Conservation (phyloP, 2,113 vertebrate genomes). For the Larimichthys polyactis region DNA sequence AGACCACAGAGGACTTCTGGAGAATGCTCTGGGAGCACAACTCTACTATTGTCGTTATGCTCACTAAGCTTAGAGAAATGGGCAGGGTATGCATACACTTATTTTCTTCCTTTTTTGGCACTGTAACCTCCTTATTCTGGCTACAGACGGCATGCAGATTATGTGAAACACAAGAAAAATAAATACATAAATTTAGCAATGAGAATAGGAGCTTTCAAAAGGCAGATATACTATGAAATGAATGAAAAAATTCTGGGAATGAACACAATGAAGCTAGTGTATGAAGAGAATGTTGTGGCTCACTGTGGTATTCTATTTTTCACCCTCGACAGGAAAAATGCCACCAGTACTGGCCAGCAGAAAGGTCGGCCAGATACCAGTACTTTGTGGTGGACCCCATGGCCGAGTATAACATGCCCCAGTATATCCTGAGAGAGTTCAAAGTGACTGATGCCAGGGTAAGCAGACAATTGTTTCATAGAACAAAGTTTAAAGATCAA, state of each 20-base stretch:
- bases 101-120: constrained; percentile 22
- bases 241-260: constrained; percentile 36
- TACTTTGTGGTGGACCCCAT: constrained; percentile 99
- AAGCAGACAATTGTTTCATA: constrained; percentile 71
- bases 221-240: constrained; percentile 1
- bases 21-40: constrained; percentile 99
- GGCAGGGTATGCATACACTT: constrained; percentile 88
- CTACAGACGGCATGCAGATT: background rate
- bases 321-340: constrained; percentile 92
- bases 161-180: constrained; percentile 20
- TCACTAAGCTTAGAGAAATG: constrained; percentile 99
- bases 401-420: constrained; percentile 99
- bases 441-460: constrained; percentile 99
- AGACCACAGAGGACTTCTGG: constrained; percentile 99
- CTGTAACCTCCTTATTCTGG: background rate
- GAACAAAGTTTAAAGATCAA: constrained; percentile 6
- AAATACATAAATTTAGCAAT: constrained; percentile 4
- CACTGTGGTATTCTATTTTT: constrained; percentile 56
- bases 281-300: constrained; percentile 47
- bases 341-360: constrained; percentile 99
- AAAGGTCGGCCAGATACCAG: constrained; percentile 97
- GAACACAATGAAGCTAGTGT: constrained; percentile 33
- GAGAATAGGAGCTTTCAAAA: background rate
- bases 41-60: constrained; percentile 99
- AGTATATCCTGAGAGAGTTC: constrained; percentile 98